Conservation (phyloP, 2,888 invertebrate genomes). For the Plemyria rubiginata region DNA sequence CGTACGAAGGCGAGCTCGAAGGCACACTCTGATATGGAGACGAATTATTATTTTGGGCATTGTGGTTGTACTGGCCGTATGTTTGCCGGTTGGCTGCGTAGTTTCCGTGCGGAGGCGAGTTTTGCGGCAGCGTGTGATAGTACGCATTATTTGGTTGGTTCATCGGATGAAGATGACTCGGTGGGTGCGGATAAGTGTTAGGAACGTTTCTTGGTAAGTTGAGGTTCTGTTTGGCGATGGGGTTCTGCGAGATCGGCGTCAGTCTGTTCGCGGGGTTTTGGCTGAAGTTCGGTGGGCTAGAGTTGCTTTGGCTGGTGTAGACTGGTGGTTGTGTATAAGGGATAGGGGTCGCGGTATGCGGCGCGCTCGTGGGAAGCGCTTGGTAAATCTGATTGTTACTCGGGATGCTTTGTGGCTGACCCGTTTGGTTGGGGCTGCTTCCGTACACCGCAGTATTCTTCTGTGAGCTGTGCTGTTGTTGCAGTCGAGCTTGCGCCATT, state of each 20-base stretch:
- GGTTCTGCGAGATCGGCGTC: conserved; percentile 68
- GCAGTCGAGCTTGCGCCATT: conserved; percentile 65
- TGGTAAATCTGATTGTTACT: conserved; percentile 69
- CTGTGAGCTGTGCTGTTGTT: conserved; percentile 68
- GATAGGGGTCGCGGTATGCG: conserved; percentile 66
- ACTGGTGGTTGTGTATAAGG: conserved; percentile 73
- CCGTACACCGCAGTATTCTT: conserved; percentile 68
- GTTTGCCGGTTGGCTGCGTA: conserved; percentile 60
- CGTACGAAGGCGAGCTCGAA: conserved; percentile 76
- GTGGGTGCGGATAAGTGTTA: conserved; percentile 71
- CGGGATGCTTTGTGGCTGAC: conserved; percentile 51
- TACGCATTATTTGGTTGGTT: conserved; percentile 73
- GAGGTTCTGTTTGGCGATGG: conserved; percentile 62
- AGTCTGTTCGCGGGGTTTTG: conserved; percentile 75
- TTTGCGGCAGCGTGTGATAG: conserved; percentile 73
- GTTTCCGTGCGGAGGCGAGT: conserved; percentile 55
- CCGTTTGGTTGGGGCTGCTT: conserved; percentile 59
- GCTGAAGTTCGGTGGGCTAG: conserved; percentile 75
- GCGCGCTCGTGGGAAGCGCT: conserved; percentile 60
- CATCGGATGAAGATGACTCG: conserved; percentile 65
- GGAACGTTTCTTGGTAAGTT: conserved; percentile 67
- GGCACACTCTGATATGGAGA: conserved; percentile 80
- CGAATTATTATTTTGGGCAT: conserved; percentile 52
- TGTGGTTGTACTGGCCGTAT: conserved; percentile 46
- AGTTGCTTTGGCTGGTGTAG: conserved; percentile 64